Evolutionary conservation across 2,113 vertebrate species (phyloP).

Genomic region (Pluvialis apricaria): DNA sequence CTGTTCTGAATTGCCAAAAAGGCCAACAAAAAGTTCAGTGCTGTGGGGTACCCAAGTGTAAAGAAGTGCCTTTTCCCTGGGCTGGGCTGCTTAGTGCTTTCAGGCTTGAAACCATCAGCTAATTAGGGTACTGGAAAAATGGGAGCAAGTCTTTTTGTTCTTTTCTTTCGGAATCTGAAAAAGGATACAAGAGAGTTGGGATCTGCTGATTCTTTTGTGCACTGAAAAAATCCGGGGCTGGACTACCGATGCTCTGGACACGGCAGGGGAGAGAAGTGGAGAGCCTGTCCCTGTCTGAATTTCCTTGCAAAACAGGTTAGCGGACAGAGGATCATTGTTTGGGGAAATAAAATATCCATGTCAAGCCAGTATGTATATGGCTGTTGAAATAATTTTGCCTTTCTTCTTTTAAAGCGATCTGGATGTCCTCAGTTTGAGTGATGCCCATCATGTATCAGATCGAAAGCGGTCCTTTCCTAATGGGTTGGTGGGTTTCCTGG

Average conservation of each 20-base stretch:
- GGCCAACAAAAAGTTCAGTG: neutral
- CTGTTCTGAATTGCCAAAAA: neutral
- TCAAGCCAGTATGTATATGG: neutral
- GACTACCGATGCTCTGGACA: neutral
- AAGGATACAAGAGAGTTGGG: neutral
- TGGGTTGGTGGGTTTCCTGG: neutral
- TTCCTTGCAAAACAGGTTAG: neutral
- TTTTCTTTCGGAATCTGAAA: neutral
- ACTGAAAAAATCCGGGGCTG: neutral
- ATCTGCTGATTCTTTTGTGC: neutral
- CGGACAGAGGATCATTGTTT: neutral
- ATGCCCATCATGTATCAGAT: fast-evolving
- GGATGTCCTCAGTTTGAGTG: neutral
- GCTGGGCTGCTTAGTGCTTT: neutral
- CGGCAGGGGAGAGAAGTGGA: fast-evolving
- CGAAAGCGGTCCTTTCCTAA: neutral
- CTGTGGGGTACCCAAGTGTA: neutral
- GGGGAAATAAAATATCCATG: neutral
- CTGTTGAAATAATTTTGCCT: neutral
- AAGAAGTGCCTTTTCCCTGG: neutral
- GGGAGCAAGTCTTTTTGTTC: neutral
- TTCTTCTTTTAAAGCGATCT: neutral
- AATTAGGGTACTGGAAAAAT: neutral
- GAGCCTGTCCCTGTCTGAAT: neutral
- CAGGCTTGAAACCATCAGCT: neutral